These are phyloP conservation scores for Eristalinus aeneus DNA, from an alignment of 2,888 invertebrate species.

Conservation along the genomic window DNA sequence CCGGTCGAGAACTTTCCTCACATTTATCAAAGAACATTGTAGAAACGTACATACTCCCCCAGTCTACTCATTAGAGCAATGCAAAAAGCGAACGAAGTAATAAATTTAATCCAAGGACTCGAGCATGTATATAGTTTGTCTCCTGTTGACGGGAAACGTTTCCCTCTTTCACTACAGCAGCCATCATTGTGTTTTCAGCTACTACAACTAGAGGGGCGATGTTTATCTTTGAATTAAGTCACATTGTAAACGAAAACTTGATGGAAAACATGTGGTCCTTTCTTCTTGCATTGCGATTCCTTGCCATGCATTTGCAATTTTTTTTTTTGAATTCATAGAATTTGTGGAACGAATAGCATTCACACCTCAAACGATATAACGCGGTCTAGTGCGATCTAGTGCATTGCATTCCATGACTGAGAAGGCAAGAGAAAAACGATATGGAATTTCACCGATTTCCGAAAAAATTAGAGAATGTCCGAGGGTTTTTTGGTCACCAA, in stretches of 20 bases:
- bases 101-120: slow-evolving; percentile 38
- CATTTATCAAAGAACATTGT: neutral
- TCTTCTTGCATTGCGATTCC: slow-evolving; percentile 2
- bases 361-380: no score
- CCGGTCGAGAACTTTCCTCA: slow-evolving; percentile 13
- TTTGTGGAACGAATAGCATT: no score
- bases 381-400: no score
- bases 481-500: no score
- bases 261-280: neutral
- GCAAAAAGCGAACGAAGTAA: slow-evolving; percentile 33
- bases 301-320: neutral
- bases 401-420: no score
- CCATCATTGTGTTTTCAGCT: neutral
- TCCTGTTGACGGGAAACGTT: neutral
- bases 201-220: neutral
- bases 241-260: slow-evolving; percentile 1
- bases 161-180: neutral
- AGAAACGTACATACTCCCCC: neutral
- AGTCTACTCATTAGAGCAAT: slow-evolving; percentile 46
- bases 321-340: no score
- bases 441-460: no score
- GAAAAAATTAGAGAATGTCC: no score
- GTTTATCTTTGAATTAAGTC: slow-evolving; percentile 31
- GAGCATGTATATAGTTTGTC: slow-evolving; percentile 12
- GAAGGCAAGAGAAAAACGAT: no score